Evolutionary conservation across 2,888 invertebrate species (phyloP).

Genomic region (Dicyrtomina minuta): DNA sequence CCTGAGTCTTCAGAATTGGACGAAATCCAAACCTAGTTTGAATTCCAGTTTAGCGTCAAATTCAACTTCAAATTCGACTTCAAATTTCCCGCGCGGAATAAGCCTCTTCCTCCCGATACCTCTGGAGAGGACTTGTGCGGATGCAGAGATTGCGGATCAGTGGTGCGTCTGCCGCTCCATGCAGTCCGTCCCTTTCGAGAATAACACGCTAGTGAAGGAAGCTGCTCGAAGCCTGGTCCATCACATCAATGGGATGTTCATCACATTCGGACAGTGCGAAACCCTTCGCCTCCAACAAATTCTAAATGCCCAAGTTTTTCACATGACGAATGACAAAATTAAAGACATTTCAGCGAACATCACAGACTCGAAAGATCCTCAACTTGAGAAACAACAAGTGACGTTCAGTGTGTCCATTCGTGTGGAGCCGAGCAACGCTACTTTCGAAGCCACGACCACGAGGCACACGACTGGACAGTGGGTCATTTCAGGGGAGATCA

Average conservation of each 20-base stretch:
- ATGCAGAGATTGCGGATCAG: conserved; percentile 76
- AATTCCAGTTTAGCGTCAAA: neutral
- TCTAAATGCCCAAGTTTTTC: conserved; percentile 63
- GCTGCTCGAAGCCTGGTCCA: conserved; percentile 66
- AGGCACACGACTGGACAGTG: conserved; percentile 21
- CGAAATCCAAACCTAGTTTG: no score
- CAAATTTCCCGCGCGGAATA: conserved; percentile 61
- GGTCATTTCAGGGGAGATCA: conserved; percentile 18
- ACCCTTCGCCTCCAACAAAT: conserved; percentile 65
- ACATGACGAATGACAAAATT: neutral
- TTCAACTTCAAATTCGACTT: conserved; percentile 60
- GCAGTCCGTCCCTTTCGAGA: conserved; percentile 59
- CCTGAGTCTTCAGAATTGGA: neutral
- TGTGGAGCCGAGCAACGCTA: no score
- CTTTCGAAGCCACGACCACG: conserved; percentile 24
- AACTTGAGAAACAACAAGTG: neutral
- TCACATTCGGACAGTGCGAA: conserved; percentile 64
- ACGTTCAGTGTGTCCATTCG: conserved; percentile 5
- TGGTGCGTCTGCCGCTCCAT: conserved; percentile 86
- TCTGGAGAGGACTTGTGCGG: conserved; percentile 69
- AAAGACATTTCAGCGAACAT: neutral
- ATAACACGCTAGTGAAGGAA: conserved; percentile 62
- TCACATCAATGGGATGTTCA: conserved; percentile 67
- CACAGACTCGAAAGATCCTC: neutral
- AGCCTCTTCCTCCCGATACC: conserved; percentile 78